phyloP scores from a whole-genome alignment of 2,113 vertebrate genomes.

The Pangasianodon gigas region DNA sequence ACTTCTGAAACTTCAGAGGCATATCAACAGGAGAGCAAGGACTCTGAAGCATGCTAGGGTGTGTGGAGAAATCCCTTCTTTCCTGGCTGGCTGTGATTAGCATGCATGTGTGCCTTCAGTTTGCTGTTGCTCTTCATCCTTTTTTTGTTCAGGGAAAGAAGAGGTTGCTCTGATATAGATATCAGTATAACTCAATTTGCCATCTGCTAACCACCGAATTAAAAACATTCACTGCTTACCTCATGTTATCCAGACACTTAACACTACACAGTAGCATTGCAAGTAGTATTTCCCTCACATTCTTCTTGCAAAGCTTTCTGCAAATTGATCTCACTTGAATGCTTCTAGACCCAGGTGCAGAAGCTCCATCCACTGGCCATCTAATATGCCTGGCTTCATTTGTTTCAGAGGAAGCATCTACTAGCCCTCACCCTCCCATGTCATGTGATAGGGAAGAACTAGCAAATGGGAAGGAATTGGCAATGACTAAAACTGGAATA shows the following conservation, averaged over 20 bases:
- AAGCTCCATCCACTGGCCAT: constrained; percentile 5
- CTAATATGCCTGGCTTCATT: not conserved
- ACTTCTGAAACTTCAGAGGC: not conserved
- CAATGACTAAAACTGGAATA: not conserved
- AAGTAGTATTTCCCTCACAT: not conserved
- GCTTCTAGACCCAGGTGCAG: not conserved
- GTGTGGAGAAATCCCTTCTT: not conserved
- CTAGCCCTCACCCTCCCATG: not conserved
- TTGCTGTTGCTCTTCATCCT: not conserved
- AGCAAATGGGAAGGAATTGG: not conserved
- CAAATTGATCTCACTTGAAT: not conserved
- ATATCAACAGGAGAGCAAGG: not conserved
- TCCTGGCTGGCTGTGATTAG: not conserved
- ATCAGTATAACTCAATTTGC: constrained; percentile 13
- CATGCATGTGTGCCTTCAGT: not conserved
- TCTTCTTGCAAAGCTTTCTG: not conserved
- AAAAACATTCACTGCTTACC: constrained; percentile 37
- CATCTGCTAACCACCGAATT: constrained; percentile 51
- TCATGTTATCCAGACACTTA: constrained; percentile 43
- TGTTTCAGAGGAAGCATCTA: not conserved
- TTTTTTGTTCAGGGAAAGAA: not conserved
- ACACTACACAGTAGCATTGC: not conserved
- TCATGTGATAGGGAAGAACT: not conserved
- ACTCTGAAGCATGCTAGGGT: not conserved
- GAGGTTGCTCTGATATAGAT: not conserved